Evolutionary conservation across 2,797 vertebrate species (phyloP).

Genomic region (Helicolenus hilgendorfi): DNA sequence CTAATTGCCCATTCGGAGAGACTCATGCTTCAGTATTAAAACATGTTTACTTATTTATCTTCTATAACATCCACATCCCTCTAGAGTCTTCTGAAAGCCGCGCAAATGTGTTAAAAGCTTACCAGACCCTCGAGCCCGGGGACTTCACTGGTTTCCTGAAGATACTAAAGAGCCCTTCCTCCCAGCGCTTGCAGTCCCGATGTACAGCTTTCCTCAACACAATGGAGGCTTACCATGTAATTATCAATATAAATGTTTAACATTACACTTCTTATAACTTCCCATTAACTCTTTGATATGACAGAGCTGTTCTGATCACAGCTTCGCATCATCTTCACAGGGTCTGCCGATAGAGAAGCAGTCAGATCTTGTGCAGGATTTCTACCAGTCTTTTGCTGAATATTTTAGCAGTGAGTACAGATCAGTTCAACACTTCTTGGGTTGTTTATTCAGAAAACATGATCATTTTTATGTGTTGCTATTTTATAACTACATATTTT

Average conservation of each 20-base stretch:
- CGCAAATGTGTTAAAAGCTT: conserved; percentile 76
- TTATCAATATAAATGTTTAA: background rate
- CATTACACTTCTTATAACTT: background rate
- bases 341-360: conserved; percentile 87
- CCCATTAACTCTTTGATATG: background rate
- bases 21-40: background rate
- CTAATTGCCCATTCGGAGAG: background rate
- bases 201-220: conserved; percentile 90
- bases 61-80: background rate
- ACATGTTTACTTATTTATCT: background rate
- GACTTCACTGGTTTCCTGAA: conserved; percentile 92
- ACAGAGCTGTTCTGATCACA: background rate
- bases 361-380: conserved; percentile 90
- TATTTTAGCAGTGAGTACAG: conserved; percentile 85
- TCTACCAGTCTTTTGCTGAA: conserved; percentile 88
- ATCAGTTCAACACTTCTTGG: background rate
- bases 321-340: conserved; percentile 63
- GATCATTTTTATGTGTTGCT: background rate
- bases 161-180: conserved; percentile 83
- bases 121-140: conserved; percentile 84
- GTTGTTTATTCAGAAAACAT: background rate
- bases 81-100: conserved; percentile 79
- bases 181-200: conserved; percentile 87
- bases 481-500: background rate
- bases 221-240: conserved; percentile 90